phyloP scores from a whole-genome alignment of 2,888 invertebrate species.

The Polydrusus cervinus region DNA sequence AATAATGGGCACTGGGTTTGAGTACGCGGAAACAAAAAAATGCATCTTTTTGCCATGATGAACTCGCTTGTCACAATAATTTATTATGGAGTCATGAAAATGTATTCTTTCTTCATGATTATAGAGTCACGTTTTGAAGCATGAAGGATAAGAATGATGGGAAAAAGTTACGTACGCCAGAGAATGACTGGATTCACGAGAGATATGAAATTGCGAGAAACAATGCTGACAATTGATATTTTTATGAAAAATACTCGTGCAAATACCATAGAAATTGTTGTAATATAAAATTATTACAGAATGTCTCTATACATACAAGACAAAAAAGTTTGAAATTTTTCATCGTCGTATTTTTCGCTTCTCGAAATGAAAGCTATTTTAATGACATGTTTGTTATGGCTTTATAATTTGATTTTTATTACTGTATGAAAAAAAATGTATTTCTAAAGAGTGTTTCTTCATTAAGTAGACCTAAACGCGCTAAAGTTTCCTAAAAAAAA shows the following conservation, averaged over 20 bases:
- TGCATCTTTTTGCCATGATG: background rate
- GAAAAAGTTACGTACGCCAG: conserved; percentile 8
- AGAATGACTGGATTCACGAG: conserved; percentile 7
- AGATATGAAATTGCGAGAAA: conserved; percentile 5
- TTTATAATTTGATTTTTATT: too few relatives aligned
- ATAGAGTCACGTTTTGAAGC: conserved; percentile 32
- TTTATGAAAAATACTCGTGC: background rate
- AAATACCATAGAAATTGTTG: background rate
- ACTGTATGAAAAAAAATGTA: too few relatives aligned
- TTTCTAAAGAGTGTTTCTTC: too few relatives aligned
- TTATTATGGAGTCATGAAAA: conserved; percentile 24
- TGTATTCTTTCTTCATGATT: conserved; percentile 27
- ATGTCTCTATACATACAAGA: background rate
- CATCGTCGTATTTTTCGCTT: background rate
- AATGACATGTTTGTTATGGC: too few relatives aligned
- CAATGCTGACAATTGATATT: conserved; percentile 12
- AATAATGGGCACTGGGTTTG: background rate
- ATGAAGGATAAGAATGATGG: conserved; percentile 17
- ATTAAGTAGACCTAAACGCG: too few relatives aligned
- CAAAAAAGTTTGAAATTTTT: background rate
- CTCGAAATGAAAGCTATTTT: too few relatives aligned
- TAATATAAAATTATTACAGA: background rate
- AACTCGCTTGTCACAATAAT: conserved; percentile 12
- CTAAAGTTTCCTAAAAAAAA: too few relatives aligned
- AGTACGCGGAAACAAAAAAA: background rate